A percentile compares a stretch with the other conserved stretches of the same genome.
Evolutionary conservation across 2,797 vertebrate species (phyloP).

Genomic region (Hemibagrus guttatus): DNA sequence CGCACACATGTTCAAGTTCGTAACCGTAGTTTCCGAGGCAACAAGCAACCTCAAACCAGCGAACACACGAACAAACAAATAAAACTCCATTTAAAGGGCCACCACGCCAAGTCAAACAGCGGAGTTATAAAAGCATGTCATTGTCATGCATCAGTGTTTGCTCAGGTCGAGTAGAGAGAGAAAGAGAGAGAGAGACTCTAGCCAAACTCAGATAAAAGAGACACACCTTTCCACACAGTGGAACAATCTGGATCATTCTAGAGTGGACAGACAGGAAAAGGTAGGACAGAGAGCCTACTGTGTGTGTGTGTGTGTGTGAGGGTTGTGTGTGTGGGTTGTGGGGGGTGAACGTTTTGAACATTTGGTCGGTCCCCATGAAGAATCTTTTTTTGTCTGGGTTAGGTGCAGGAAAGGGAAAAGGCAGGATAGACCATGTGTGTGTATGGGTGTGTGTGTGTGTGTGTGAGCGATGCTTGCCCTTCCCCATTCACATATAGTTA

Average conservation of each 20-base stretch:
- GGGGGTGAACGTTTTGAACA: not conserved
- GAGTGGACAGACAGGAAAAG: constrained; percentile 40
- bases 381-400: too few species aligned
- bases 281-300: not conserved
- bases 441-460: not conserved
- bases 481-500: not conserved
- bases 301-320: constrained; percentile 12
- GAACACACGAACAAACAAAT: constrained; percentile 9
- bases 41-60: not conserved
- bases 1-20: not conserved
- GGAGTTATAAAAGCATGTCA: not conserved
- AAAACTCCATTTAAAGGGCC: not conserved
- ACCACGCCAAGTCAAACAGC: constrained; percentile 29
- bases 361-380: too few species aligned
- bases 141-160: constrained; percentile 20
- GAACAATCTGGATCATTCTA: constrained; percentile 35
- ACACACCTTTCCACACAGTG: constrained; percentile 31
- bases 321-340: not conserved
- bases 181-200: not conserved
- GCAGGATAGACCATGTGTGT: too few species aligned
- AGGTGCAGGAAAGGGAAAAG: too few species aligned
- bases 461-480: not conserved
- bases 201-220: constrained; percentile 9
- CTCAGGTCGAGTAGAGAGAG: not conserved
- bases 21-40: not conserved